Base-by-base conservation (phyloP, 2,797 vertebrate genomes). In the Synanceia verrucosa region DNA sequence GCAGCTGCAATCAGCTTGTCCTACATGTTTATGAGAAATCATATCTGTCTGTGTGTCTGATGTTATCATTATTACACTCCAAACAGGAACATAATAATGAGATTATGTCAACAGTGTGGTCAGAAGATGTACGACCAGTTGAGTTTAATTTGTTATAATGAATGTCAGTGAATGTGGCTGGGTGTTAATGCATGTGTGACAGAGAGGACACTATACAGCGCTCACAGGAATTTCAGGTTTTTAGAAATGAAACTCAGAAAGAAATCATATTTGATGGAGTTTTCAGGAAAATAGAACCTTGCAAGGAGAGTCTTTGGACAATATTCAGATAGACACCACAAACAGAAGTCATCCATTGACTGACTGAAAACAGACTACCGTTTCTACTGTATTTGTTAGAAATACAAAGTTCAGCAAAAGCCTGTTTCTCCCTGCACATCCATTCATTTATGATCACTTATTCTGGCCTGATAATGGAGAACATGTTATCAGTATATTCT, bases 71-170 rank as follows among this genome's bases (percentile, higher is more conserved):
- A 65, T 57, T 52, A 10, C 18, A 47, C 13, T 43, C 21, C 46
- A 61, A 55, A 56, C 58, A 63, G 21, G 9, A 50, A 55, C 8
- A 70, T 47, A 11, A 53, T 70, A 43, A 70, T 48, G 44, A 21
- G 4, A 50, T 67, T 51, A 28, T 48, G 43, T 43, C 63, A 47
- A 19, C n/a, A 37, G 23, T 67, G 24, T 58, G 26, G 29, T 39
- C n/a, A 36, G 53, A 46, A 26, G 59, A 72, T 48, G 31, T 24
- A 67, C 19, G 41, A 69, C 23, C 36, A 47, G 48, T 33, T 70
- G 23, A 34, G 43, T 57, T 59, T 50, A 60, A 83, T 73, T 51
- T 50, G 33, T 24, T 56, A 65, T 34, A 63, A 67, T 64, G 34
- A 70, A 26, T 0, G 14, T 50, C 33, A 12, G 3, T 71, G 55